These are phyloP conservation scores for Leptoclinus maculatus DNA, from an alignment of 2,797 vertebrate genomes.

Conservation along the genomic window DNA sequence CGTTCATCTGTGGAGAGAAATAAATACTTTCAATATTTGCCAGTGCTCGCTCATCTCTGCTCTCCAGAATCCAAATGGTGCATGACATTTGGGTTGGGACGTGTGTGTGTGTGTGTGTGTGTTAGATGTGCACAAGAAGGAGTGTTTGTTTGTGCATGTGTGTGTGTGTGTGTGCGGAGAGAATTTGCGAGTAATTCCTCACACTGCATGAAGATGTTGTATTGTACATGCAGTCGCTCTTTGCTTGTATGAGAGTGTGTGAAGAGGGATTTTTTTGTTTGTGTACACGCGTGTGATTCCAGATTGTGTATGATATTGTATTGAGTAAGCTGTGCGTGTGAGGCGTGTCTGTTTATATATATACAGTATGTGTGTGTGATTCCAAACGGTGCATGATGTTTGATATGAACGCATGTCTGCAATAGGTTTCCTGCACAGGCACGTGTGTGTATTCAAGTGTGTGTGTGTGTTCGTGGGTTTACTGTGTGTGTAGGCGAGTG, in stretches of 20 bases:
- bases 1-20: slow-evolving; percentile 73
- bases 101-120: slow-evolving; percentile 3
- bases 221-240: slow-evolving; percentile 25
- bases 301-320: slow-evolving; percentile 1
- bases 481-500: background rate
- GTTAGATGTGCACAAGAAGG: background rate
- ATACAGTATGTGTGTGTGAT: slow-evolving; percentile 1
- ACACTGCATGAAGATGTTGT: slow-evolving; percentile 36
- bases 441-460: background rate
- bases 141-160: slow-evolving; percentile 7
- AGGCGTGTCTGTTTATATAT: background rate
- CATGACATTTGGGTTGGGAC: slow-evolving; percentile 57
- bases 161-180: background rate
- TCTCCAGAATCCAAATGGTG: slow-evolving; percentile 67
- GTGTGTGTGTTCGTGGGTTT: slow-evolving; percentile 10
- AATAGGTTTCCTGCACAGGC: background rate
- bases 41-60: slow-evolving; percentile 57
- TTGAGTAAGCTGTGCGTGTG: background rate
- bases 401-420: background rate
- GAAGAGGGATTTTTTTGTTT: slow-evolving; percentile 10
- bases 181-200: slow-evolving; percentile 34
- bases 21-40: slow-evolving; percentile 75
- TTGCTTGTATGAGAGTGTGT: slow-evolving; percentile 17
- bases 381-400: background rate
- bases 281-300: slow-evolving; percentile 16